phyloP scores from a whole-genome alignment of 2,113 vertebrate genomes.

The Myotis lucifugus region DNA sequence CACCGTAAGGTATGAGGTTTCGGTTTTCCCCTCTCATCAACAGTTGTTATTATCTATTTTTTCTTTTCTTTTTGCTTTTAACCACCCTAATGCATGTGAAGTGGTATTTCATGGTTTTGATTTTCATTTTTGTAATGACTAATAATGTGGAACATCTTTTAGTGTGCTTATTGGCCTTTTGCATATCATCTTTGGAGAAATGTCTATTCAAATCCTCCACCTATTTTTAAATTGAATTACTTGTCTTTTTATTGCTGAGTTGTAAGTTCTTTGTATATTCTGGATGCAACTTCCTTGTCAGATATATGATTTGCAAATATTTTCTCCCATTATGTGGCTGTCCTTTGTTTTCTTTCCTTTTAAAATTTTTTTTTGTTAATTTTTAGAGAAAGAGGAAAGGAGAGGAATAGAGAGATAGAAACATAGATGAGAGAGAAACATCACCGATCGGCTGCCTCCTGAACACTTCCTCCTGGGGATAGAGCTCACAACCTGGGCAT shows the following conservation, averaged over 20 bases:
- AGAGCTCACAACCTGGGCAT: no score
- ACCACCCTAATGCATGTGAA: not conserved
- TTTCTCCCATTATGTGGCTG: not conserved
- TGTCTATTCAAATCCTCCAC: not conserved
- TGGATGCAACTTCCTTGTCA: not conserved
- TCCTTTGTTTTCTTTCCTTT: not conserved
- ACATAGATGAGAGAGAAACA: no score
- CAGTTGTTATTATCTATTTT: not conserved
- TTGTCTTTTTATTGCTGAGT: slow-evolving; percentile 1
- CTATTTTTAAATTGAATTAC: not conserved
- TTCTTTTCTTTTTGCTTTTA: not conserved
- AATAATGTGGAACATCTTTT: not conserved
- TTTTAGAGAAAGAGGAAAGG: no score
- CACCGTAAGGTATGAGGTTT: not conserved
- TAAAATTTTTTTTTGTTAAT: no score
- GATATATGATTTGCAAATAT: not conserved
- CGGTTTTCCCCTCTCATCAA: not conserved
- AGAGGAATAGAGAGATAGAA: no score
- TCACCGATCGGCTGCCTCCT: no score
- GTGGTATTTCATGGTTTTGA: not conserved
- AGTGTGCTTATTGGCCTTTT: not conserved
- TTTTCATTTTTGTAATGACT: not conserved
- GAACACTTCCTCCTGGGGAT: no score
- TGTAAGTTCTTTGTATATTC: not conserved
- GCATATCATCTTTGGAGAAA: not conserved